These are phyloP conservation scores for Oceanodroma tethys DNA, from an alignment of 2,113 vertebrate species.

Conservation along the genomic window DNA sequence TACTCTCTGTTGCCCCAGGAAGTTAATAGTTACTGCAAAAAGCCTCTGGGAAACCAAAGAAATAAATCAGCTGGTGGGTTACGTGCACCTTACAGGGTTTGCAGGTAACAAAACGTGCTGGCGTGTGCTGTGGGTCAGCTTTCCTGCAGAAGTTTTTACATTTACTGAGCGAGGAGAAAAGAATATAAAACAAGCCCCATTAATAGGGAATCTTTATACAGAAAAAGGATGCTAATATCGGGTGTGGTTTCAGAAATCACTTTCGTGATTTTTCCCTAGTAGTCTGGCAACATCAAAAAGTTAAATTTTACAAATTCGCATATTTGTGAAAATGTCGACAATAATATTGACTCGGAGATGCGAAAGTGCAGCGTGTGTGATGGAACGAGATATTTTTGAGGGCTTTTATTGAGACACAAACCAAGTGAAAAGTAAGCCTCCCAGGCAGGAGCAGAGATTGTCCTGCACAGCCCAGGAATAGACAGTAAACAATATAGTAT, in stretches of 20 bases:
- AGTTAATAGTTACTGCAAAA: not conserved
- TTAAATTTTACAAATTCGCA: not conserved
- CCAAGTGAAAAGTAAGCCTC: not conserved
- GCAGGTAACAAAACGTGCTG: not conserved
- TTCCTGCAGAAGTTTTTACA: not conserved
- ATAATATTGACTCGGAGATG: not conserved
- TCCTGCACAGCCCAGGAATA: not conserved
- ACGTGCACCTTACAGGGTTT: not conserved
- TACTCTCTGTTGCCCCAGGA: not conserved
- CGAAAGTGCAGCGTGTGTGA: not conserved
- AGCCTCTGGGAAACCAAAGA: not conserved
- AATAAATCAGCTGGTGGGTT: not conserved
- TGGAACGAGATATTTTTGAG: not conserved
- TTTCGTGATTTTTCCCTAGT: not conserved
- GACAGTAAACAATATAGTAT: not conserved
- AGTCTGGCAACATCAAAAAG: slow-evolving; percentile 4
- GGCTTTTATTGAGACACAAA: not conserved
- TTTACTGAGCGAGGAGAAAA: slow-evolving; percentile 1
- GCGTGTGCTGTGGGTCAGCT: not conserved
- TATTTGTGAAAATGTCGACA: not conserved
- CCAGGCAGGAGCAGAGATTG: not conserved
- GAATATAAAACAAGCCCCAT: not conserved
- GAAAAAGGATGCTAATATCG: not conserved
- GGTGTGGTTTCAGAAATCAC: slow-evolving; percentile 53
- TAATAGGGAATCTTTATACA: not conserved